phyloP scores from a whole-genome alignment of 2,113 vertebrate genomes.

The Carassius gibelio region DNA sequence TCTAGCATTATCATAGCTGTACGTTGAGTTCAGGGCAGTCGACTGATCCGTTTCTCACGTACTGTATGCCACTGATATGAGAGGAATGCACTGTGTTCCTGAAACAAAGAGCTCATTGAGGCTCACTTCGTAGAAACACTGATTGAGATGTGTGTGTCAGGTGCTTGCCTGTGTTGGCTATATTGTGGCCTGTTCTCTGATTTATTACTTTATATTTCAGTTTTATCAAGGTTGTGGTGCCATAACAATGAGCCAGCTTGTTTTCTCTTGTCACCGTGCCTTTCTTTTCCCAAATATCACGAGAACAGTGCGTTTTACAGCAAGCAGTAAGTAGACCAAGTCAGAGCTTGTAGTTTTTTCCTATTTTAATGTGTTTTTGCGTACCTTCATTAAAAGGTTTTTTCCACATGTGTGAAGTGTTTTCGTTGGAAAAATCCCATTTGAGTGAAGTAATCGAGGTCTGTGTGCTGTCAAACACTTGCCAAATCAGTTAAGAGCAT shows the following conservation, averaged over 20 bases:
- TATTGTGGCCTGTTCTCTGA: slow-evolving; percentile 35
- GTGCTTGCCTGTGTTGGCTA: background rate
- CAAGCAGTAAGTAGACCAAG: background rate
- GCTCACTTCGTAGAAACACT: background rate
- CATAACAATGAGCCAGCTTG: slow-evolving; percentile 7
- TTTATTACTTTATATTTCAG: background rate
- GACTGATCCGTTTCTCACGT: background rate
- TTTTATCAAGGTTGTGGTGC: slow-evolving; percentile 41
- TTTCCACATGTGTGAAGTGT: background rate
- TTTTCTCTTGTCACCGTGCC: slow-evolving; percentile 4
- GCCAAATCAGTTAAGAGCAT: background rate
- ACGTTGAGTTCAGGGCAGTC: background rate
- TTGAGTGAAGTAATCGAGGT: background rate
- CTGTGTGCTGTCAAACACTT: slow-evolving; percentile 1
- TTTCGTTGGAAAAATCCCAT: background rate
- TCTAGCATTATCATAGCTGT: background rate
- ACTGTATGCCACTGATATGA: slow-evolving; percentile 26
- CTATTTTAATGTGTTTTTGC: background rate
- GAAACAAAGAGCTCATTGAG: slow-evolving; percentile 10
- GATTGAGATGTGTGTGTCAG: background rate
- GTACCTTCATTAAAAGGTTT: background rate
- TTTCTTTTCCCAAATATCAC: slow-evolving; percentile 37
- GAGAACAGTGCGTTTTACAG: background rate
- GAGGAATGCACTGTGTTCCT: slow-evolving; percentile 4
- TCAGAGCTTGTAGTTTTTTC: background rate